phyloP scores from a whole-genome alignment of 1,140 invertebrate genomes.

The Harlomillsia oculata region DNA sequence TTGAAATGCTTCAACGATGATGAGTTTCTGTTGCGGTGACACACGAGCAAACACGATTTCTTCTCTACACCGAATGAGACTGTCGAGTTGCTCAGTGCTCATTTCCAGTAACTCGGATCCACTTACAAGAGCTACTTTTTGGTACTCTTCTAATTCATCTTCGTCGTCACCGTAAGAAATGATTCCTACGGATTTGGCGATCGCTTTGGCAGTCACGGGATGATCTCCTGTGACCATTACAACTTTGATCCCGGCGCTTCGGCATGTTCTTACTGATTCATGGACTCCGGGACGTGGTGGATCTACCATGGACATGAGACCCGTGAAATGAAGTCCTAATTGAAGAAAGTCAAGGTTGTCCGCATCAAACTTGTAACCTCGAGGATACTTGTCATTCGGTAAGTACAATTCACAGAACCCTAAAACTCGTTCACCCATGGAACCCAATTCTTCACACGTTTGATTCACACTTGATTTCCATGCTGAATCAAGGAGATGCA shows the following conservation, averaged over 20 bases:
- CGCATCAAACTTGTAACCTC: slow-evolving; percentile 38
- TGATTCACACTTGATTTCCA: slow-evolving; percentile 52
- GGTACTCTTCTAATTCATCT: neutral
- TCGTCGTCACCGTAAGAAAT: slow-evolving; percentile 68
- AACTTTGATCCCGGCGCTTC: slow-evolving; percentile 6
- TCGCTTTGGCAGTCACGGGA: slow-evolving; percentile 98
- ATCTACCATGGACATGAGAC: slow-evolving; percentile 42
- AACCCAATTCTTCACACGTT: slow-evolving; percentile 56
- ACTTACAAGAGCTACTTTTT: slow-evolving; percentile 70
- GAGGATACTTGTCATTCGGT: slow-evolving; percentile 39
- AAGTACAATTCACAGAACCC: slow-evolving; percentile 34
- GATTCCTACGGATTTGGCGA: slow-evolving; percentile 97
- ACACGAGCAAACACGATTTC: slow-evolving; percentile 99
- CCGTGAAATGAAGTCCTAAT: slow-evolving; percentile 40
- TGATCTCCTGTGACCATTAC: slow-evolving; percentile 87
- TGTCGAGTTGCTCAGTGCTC: slow-evolving; percentile 78
- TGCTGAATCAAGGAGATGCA: slow-evolving; percentile 46
- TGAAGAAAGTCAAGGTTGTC: slow-evolving; percentile 41
- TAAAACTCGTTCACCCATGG: slow-evolving; percentile 55
- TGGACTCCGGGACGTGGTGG: slow-evolving; percentile 38
- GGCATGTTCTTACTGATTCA: neutral
- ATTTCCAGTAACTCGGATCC: slow-evolving; percentile 89
- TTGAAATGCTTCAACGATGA: slow-evolving; percentile 98
- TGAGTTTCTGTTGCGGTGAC: slow-evolving; percentile 98
- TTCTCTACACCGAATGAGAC: slow-evolving; percentile 84